These are phyloP conservation scores for Leptogaster cylindrica DNA, from an alignment of 2,888 invertebrate species.

Conservation along the genomic window DNA sequence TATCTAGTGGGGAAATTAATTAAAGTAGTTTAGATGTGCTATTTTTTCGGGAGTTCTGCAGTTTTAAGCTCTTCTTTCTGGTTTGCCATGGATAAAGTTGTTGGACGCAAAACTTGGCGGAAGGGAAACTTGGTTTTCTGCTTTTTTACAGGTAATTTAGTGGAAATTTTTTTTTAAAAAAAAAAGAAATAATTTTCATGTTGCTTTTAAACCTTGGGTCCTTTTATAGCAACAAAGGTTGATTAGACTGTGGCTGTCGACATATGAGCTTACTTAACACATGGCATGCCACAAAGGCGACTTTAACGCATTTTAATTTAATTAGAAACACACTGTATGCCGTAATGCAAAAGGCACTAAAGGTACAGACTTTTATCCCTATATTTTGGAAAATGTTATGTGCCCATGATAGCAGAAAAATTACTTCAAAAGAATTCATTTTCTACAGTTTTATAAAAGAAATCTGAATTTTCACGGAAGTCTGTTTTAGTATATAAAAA, in stretches of 20 bases:
- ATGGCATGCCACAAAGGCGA: neutral
- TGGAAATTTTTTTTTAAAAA: constrained; percentile 1
- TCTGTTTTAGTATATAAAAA: no score
- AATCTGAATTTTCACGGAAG: no score
- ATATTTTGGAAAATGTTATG: no score
- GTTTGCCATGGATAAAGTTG: neutral
- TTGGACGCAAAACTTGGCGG: neutral
- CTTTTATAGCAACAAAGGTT: neutral
- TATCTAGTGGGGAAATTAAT: constrained; percentile 19
- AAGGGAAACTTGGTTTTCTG: neutral
- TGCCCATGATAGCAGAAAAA: no score
- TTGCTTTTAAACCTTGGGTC: neutral
- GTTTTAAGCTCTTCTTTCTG: neutral
- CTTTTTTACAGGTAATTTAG: constrained; percentile 15
- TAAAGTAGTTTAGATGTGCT: constrained; percentile 21
- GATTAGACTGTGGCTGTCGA: neutral
- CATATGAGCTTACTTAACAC: constrained; percentile 3
- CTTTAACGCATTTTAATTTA: neutral
- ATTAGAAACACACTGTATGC: no score
- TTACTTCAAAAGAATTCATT: no score
- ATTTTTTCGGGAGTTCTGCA: neutral
- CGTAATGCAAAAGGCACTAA: no score
- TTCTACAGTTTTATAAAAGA: no score
- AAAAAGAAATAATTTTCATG: no score
- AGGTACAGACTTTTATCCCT: no score